Percentiles rank a stretch among this genome's conserved stretches.
Conservation (phyloP, 37 sponge, comb jelly and placozoan genomes). For the Mnemiopsis leidyi region DNA sequence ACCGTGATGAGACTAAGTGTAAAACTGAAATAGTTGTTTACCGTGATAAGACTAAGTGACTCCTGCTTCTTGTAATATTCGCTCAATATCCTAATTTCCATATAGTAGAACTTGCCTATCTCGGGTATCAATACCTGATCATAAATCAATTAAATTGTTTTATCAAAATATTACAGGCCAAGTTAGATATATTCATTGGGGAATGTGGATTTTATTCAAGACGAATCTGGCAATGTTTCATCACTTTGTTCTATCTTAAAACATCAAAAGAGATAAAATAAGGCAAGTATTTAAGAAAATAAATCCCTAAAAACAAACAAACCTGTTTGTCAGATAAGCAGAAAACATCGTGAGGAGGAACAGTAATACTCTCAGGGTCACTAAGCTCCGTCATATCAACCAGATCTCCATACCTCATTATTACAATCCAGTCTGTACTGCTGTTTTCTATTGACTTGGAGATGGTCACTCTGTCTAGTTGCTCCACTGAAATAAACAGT, state of each 20-base stretch:
- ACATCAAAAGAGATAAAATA: too few relatives aligned
- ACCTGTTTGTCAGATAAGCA: conserved; percentile 5
- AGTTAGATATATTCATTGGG: too few relatives aligned
- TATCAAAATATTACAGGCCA: too few relatives aligned
- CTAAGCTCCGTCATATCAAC: not conserved
- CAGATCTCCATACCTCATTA: not conserved
- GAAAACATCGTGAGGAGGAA: conserved; percentile 34
- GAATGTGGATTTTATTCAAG: too few relatives aligned
- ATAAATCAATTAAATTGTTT: too few relatives aligned
- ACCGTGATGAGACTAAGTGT: too few relatives aligned
- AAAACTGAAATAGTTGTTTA: too few relatives aligned
- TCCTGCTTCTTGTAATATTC: conserved; percentile 53
- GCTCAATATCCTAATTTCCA: conserved; percentile 22
- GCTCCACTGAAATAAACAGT: conserved; percentile 18
- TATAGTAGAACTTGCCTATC: not conserved
- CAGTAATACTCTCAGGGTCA: not conserved
- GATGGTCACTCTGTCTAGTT: not conserved
- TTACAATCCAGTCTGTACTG: not conserved
- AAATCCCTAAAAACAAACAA: not conserved
- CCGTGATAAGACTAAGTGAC: not conserved
- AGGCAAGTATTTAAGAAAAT: too few relatives aligned
- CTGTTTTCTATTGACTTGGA: not conserved
- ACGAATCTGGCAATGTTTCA: too few relatives aligned
- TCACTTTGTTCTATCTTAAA: too few relatives aligned
- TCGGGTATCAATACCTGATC: not conserved